Base-by-base conservation (phyloP, 2,888 invertebrate genomes). In the Tenthredo amoena region DNA sequence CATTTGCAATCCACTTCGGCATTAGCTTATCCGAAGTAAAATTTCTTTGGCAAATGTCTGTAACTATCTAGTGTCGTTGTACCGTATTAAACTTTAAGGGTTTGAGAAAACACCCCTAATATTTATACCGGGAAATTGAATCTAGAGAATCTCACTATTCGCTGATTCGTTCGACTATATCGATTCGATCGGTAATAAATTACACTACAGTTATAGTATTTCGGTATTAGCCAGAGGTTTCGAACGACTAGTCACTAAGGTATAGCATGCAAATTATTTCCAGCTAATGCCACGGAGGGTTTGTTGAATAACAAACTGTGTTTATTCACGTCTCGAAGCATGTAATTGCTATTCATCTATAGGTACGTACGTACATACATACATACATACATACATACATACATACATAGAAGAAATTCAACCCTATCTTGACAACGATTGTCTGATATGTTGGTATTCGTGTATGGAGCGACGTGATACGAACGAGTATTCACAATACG, bases 1-100 rank as follows among this genome's bases (percentile, higher is more conserved):
- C 81, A 81, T 81, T 81, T 62, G 62, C 62, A 62, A 62, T 62
- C 26, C 62, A 81, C 81, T 81, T 81, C 58, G 43, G 58, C n/a
- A 40, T 40, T 37, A 37, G 47, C 47, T 15, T 37, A 37, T 18
- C 31, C 15, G 10, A 10, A 79, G 62, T 55, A 12, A 43, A 43
- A 43, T 21, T 21, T n/a, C 10, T 9, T 74, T 4, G 21, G 74
- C 34, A 34, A 68, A 68, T 55, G 74, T 74, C 26, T 26, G n/a
- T 26, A 1, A 21, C 2, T 5, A 21, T 15, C 74, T 9, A 40
- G 74, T 68, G 34, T 34, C 5, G 34, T 10, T 34, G 34, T 68
- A 6, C 15, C 34, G 7, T 7, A 18, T 34, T 68, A 18, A 34
- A 68, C 3, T 68, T 68, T 34, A 0, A 12, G 15, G 34, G 15